Conservation (phyloP, 2,888 invertebrate genomes). For the Pseudeuparius sepicola region DNA sequence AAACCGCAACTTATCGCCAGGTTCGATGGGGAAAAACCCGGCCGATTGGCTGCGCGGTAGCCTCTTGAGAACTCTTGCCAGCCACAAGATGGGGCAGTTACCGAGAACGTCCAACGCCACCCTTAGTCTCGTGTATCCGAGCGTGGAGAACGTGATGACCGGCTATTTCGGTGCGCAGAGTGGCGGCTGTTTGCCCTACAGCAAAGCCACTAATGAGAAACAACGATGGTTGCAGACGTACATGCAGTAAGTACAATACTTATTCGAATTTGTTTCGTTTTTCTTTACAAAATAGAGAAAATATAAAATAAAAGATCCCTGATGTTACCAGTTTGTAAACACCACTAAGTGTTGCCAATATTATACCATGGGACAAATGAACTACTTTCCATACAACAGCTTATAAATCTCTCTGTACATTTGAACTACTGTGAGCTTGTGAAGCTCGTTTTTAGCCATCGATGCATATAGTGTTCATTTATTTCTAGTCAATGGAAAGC, state of each 20-base stretch:
- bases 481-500: slow-evolving; percentile 74
- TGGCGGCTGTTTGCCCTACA: slow-evolving; percentile 83
- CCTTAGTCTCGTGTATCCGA: slow-evolving; percentile 59
- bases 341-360: too few relatives aligned
- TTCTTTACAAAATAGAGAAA: too few relatives aligned
- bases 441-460: too few relatives aligned
- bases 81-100: slow-evolving; percentile 44
- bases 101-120: slow-evolving; percentile 46
- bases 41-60: slow-evolving; percentile 69
- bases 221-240: slow-evolving; percentile 73
- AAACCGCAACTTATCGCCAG: slow-evolving; percentile 11
- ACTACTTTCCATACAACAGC: too few relatives aligned
- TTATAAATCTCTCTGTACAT: too few relatives aligned
- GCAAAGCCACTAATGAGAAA: slow-evolving; percentile 57
- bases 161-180: slow-evolving; percentile 80
- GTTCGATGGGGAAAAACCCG: slow-evolving; percentile 52
- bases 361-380: too few relatives aligned
- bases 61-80: slow-evolving; percentile 53
- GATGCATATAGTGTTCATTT: too few relatives aligned
- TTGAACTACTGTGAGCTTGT: too few relatives aligned
- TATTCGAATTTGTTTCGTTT: too few relatives aligned
- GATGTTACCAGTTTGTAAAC: too few relatives aligned
- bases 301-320: too few relatives aligned
- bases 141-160: slow-evolving; percentile 68
- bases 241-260: slow-evolving; percentile 58